Conservation (phyloP, 2,113 vertebrate genomes). For the Elephas maximus region DNA sequence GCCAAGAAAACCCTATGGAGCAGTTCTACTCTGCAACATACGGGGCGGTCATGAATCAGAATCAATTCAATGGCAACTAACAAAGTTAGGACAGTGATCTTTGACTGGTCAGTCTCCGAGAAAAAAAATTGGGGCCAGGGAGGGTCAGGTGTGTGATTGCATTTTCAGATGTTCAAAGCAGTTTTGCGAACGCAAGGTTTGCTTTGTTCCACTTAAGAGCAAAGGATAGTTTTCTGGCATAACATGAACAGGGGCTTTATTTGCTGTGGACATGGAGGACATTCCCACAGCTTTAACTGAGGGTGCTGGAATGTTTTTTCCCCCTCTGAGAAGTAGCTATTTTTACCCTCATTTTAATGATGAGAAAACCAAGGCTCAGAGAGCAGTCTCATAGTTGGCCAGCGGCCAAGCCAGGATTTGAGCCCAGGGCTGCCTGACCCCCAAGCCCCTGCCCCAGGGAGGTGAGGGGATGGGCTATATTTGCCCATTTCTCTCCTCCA, state of each 20-base stretch:
- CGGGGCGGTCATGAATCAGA: too few species aligned
- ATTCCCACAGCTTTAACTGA: background rate
- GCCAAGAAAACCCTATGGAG: too few species aligned
- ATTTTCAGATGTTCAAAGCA: background rate
- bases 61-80: too few species aligned
- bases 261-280: background rate
- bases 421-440: background rate
- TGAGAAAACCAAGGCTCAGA: background rate
- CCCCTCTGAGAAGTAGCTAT: background rate
- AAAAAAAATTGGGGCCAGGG: background rate
- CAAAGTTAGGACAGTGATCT: background rate
- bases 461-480: background rate
- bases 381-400: background rate
- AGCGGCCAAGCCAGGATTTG: too few species aligned
- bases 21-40: too few species aligned
- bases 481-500: background rate
- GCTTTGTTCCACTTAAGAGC: background rate
- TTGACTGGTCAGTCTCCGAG: background rate
- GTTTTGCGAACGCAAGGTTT: background rate
- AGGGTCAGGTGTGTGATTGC: rapidly evolving
- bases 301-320: rapidly evolving
- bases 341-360: background rate
- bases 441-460: too few species aligned
- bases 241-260: background rate
- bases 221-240: background rate